Evolutionary conservation across 2,113 vertebrate species (phyloP).

Genomic region (Trematomus loennbergii): DNA sequence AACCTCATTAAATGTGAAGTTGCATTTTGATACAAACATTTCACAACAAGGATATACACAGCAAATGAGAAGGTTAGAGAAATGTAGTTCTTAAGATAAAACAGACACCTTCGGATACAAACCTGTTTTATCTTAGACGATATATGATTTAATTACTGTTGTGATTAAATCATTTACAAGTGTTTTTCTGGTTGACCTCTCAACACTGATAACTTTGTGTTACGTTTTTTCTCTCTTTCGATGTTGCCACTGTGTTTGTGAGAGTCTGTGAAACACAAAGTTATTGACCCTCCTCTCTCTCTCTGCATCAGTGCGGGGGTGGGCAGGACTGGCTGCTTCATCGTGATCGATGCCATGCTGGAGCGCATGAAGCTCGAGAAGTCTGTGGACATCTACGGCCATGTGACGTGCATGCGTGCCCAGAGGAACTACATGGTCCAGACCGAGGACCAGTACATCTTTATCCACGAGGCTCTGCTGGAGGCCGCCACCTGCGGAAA

Average conservation of each 20-base stretch:
- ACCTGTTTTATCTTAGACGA: not conserved
- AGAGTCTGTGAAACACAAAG: not conserved
- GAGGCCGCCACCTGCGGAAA: conserved; percentile 92
- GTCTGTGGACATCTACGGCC: conserved; percentile 95
- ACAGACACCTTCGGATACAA: too few species aligned
- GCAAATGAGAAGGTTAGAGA: not conserved
- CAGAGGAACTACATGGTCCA: conserved; percentile 99
- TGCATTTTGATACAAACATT: not conserved
- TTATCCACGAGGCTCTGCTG: conserved; percentile 95
- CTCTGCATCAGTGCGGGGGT: conserved; percentile 87
- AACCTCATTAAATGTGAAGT: not conserved
- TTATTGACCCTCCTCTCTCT: not conserved
- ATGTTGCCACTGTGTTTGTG: not conserved
- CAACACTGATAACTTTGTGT: not conserved
- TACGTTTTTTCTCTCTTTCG: not conserved
- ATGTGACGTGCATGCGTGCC: conserved; percentile 96
- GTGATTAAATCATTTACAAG: not conserved
- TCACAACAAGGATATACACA: not conserved
- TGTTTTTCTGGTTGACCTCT: not conserved
- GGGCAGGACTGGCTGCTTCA: conserved; percentile 95
- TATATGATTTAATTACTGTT: not conserved
- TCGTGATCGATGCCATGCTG: conserved; percentile 96
- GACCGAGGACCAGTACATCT: conserved; percentile 97
- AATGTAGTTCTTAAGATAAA: too few species aligned
- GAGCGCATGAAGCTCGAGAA: conserved; percentile 97